Evolutionary conservation across 2,888 invertebrate genomes (phyloP), one percentile per base, ranked within the genome.

Genomic region (Temnothorax ravouxi): DNA sequence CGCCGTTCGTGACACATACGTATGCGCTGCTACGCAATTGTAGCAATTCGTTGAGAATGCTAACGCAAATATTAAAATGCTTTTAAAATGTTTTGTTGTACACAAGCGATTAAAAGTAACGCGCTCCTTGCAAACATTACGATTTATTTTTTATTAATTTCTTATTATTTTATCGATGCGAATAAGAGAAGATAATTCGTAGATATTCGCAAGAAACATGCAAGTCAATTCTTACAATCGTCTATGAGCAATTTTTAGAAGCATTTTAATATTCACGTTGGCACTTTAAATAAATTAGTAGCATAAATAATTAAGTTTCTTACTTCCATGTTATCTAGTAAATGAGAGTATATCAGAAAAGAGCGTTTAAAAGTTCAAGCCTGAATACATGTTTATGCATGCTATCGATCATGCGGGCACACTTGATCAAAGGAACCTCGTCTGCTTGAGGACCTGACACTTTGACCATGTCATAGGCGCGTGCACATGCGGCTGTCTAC

Each of bases 391-490:
- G 56, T 38, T 72, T 41, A 54, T 56, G 44, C 8, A 56, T 54
- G 47, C 74, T 54, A 85, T 67, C 64, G 72, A 83, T 84, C 72
- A 54, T 76, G 67, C 69, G 54, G 21, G 41, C 71, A 34, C 38
- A 83, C 84, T 69, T 86, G 88, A 88, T 92, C 92, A 92, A 92
- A 92, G 91, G 88, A 75, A 84, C 83, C 50, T 72, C 69, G 84
- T 75, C 74, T 85, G 80, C 83, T 89, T 83, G 86, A 88, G 88
- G 88, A 88, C 83, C 87, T 82, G 85, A 88, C 77, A 89, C 91
- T 92, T 92, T 88, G 90, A 85, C 85, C 86, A 79, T 69, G 76
- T 56, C 84, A 79, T 52, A 72, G 76, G 47, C 38, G 59, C 80
- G 80, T 52, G 66, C 71, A 62, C 56, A 62, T 52, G 44, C 34